Percentiles rank a stretch among this genome's conserved stretches.
Evolutionary conservation across 2,113 vertebrate species (phyloP).

Genomic region (Ailurus styani): DNA sequence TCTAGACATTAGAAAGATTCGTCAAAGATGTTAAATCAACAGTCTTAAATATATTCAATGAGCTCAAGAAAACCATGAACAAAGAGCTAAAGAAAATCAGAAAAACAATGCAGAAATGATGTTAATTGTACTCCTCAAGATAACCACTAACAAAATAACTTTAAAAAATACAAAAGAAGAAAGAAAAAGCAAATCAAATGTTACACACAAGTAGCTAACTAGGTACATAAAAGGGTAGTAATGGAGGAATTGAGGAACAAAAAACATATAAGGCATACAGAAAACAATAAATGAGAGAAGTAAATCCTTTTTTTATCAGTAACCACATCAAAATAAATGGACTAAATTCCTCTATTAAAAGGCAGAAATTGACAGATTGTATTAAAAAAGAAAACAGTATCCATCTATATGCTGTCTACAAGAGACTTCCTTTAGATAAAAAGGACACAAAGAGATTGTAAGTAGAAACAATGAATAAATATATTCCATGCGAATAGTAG

Average conservation of each 20-base stretch:
- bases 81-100: neutral
- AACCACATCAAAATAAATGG: neutral
- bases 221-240: neutral
- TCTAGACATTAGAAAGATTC: neutral
- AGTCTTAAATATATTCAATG: neutral
- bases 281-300: neutral
- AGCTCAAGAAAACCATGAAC: neutral
- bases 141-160: neutral
- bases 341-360: neutral
- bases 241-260: neutral
- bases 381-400: neutral
- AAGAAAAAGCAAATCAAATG: neutral
- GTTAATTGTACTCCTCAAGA: neutral
- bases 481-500: neutral
- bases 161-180: neutral
- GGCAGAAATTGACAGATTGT: neutral
- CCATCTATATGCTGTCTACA: neutral
- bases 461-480: neutral
- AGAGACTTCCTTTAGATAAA: neutral
- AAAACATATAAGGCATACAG: neutral
- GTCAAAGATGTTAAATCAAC: neutral
- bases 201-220: neutral
- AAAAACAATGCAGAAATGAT: neutral
- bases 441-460: neutral
- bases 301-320: neutral